phyloP scores from a whole-genome alignment of 2,113 vertebrate species.

The Okapia johnstoni region DNA sequence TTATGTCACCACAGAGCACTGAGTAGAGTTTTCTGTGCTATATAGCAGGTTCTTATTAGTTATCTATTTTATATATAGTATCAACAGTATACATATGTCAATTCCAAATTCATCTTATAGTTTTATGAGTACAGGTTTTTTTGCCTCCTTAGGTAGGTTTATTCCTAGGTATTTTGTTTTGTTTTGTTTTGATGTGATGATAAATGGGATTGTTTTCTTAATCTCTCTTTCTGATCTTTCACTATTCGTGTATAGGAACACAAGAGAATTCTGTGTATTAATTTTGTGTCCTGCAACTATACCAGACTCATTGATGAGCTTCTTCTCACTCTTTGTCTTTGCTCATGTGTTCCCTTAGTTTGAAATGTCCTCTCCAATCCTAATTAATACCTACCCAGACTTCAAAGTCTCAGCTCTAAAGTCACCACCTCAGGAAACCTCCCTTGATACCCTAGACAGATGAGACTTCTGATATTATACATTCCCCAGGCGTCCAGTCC shows the following conservation, averaged over 20 bases:
- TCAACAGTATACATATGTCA: neutral
- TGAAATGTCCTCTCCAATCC: neutral
- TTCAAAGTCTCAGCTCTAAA: neutral
- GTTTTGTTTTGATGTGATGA: neutral
- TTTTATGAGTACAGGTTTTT: neutral
- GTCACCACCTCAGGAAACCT: neutral
- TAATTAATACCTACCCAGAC: neutral
- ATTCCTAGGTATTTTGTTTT: neutral
- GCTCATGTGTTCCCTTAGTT: neutral
- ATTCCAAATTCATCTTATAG: neutral
- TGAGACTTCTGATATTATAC: neutral
- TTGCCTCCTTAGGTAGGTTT: neutral
- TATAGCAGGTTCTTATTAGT: neutral
- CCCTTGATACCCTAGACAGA: neutral
- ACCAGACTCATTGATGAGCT: neutral
- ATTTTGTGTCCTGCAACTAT: neutral
- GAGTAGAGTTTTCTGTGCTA: neutral
- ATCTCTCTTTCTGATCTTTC: neutral
- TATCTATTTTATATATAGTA: neutral
- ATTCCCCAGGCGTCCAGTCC: neutral
- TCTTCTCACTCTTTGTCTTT: neutral
- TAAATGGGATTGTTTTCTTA: neutral
- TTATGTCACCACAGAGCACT: neutral
- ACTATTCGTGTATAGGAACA: fast-evolving
- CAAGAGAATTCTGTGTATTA: neutral